A percentile compares a stretch with the other conserved stretches of the same genome.
Conservation (phyloP, 2,888 invertebrate genomes). For the Athalia circularis region DNA sequence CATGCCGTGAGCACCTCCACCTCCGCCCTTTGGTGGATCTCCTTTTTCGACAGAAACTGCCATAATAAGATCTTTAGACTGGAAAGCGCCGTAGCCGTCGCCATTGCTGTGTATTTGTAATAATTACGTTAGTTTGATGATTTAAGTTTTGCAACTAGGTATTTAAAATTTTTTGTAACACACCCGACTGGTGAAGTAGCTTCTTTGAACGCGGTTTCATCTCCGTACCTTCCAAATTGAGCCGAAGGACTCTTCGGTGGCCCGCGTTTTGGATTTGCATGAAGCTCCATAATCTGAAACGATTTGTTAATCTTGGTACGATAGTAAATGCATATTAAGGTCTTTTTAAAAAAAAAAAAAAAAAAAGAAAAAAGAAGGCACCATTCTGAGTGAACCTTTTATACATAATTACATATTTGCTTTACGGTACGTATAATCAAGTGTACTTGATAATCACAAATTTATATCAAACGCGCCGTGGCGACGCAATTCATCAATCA, state of each 20-base stretch:
- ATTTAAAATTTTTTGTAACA: constrained; percentile 25
- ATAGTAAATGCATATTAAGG: too few relatives aligned
- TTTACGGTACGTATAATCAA: too few relatives aligned
- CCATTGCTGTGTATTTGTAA: constrained; percentile 60
- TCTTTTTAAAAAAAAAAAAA: too few relatives aligned
- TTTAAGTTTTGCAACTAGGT: neutral
- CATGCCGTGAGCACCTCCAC: constrained; percentile 72
- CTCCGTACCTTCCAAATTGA: constrained; percentile 55
- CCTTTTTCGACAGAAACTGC: constrained; percentile 74
- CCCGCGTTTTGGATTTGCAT: constrained; percentile 61
- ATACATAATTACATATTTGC: too few relatives aligned
- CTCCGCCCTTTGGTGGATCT: constrained; percentile 67
- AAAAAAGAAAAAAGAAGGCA: too few relatives aligned
- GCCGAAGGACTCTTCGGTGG: constrained; percentile 58
- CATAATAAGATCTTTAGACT: constrained; percentile 77
- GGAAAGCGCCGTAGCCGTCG: constrained; percentile 72
- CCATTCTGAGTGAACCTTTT: too few relatives aligned
- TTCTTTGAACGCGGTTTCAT: constrained; percentile 65
- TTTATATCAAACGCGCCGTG: too few relatives aligned
- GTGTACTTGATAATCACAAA: too few relatives aligned
- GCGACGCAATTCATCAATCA: too few relatives aligned
- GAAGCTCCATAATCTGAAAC: constrained; percentile 65
- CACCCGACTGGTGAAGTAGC: constrained; percentile 62
- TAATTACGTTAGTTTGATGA: neutral
- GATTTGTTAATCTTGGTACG: too few relatives aligned